A percentile compares a stretch with the other conserved stretches of the same genome.
Evolutionary conservation across 2,113 vertebrate species (phyloP).

Genomic region (Panthera leo): DNA sequence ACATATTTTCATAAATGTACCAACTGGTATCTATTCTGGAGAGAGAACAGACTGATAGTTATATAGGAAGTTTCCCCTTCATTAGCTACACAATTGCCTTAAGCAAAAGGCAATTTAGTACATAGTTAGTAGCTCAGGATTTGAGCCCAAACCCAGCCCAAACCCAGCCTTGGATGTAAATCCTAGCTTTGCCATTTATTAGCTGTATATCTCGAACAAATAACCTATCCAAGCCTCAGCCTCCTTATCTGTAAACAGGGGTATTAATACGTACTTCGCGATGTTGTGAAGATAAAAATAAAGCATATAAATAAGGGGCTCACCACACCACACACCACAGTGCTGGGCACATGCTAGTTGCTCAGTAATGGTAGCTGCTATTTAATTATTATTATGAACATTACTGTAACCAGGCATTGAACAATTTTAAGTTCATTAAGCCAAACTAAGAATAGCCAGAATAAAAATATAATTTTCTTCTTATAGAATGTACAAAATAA

Average conservation of each 20-base stretch:
- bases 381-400: neutral
- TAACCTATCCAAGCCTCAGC: neutral
- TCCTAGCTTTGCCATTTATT: neutral
- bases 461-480: neutral
- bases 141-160: neutral
- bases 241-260: neutral
- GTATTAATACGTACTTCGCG: constrained; percentile 7
- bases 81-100: neutral
- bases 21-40: neutral
- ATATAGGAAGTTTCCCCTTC: neutral
- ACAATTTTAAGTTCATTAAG: neutral
- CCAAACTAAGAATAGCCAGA: constrained; percentile 42
- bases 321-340: neutral
- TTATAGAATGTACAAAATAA: constrained; percentile 2
- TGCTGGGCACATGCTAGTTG: neutral
- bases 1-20: neutral
- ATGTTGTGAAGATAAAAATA: neutral
- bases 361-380: neutral
- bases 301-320: neutral
- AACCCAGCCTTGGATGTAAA: neutral
- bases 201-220: neutral
- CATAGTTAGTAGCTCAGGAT: neutral
- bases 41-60: neutral
- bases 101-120: neutral
- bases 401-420: neutral